phyloP scores from a whole-genome alignment of 2,113 vertebrate species.

The Corydoras maculifer region DNA sequence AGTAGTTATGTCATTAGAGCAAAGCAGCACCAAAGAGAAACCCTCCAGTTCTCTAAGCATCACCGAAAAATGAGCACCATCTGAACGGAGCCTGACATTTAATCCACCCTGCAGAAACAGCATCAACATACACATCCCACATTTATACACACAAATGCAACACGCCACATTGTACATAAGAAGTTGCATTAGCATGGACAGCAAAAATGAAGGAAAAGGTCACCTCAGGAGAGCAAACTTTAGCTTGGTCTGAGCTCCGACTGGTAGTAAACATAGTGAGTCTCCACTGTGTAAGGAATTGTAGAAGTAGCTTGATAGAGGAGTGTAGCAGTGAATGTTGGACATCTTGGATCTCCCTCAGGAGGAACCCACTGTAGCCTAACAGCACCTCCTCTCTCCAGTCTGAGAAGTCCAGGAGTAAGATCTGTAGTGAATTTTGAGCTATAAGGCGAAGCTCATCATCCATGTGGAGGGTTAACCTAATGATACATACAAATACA shows the following conservation, averaged over 20 bases:
- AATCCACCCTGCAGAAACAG: conserved; percentile 64
- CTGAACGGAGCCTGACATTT: conserved; percentile 67
- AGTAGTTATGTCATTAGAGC: conserved; percentile 87
- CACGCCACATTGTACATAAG: not conserved
- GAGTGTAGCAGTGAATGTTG: conserved; percentile 89
- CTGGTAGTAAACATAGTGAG: conserved; percentile 82
- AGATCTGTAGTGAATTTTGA: conserved; percentile 93
- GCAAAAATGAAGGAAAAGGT: not conserved
- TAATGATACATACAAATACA: conserved; percentile 39
- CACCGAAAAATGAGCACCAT: conserved; percentile 79
- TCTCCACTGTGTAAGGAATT: conserved; percentile 95
- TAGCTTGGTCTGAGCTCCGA: conserved; percentile 68
- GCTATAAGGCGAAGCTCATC: conserved; percentile 94
- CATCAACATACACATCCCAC: not conserved
- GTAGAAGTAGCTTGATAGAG: conserved; percentile 86
- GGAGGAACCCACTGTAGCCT: conserved; percentile 89
- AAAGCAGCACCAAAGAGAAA: conserved; percentile 87
- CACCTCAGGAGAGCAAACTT: conserved; percentile 77
- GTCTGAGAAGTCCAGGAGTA: conserved; percentile 91
- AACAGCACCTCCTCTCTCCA: conserved; percentile 96
- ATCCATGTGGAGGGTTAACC: conserved; percentile 97
- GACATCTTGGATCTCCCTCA: conserved; percentile 90
- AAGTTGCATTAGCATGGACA: not conserved
- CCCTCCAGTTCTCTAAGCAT: conserved; percentile 91
- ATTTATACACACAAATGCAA: not conserved